These are phyloP conservation scores for Halcyon badia DNA, from an alignment of 2,797 vertebrate species.

Conservation along the genomic window DNA sequence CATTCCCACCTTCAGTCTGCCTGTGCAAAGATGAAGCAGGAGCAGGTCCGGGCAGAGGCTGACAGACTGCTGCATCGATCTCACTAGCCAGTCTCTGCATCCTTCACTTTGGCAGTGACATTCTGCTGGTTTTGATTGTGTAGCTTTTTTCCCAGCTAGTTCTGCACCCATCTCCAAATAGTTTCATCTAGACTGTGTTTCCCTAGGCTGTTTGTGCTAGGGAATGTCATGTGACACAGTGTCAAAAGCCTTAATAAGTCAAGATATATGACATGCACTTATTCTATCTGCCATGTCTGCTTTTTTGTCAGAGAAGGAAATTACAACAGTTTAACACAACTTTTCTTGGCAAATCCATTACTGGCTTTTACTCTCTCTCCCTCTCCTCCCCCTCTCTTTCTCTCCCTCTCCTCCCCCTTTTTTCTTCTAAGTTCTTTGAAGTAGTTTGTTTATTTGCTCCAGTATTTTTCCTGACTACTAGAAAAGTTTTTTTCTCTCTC, in stretches of 20 bases:
- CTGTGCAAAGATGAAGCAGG: neutral
- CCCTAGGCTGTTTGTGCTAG: neutral
- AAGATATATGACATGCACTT: neutral
- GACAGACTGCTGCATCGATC: neutral
- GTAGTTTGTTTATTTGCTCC: conserved; percentile 34
- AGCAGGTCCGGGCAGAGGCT: neutral
- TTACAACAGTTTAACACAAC: conserved; percentile 10
- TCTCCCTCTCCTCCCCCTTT: neutral
- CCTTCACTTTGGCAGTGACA: neutral
- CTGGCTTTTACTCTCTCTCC: conserved; percentile 28
- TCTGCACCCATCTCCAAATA: neutral
- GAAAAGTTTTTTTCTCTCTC: neutral
- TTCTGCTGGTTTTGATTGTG: neutral
- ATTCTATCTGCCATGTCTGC: neutral
- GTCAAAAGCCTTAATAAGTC: conserved; percentile 38
- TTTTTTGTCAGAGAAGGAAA: conserved; percentile 50
- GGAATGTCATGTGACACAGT: neutral
- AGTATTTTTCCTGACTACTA: neutral
- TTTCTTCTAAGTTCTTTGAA: neutral
- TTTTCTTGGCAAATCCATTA: conserved; percentile 41
- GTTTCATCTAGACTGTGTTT: neutral
- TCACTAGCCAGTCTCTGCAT: neutral
- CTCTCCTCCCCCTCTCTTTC: neutral
- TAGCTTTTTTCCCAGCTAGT: neutral
- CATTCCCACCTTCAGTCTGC: neutral